Evolutionary conservation across 1,140 invertebrate species (phyloP).

Genomic region (Tetranychus cinnabarinus): DNA sequence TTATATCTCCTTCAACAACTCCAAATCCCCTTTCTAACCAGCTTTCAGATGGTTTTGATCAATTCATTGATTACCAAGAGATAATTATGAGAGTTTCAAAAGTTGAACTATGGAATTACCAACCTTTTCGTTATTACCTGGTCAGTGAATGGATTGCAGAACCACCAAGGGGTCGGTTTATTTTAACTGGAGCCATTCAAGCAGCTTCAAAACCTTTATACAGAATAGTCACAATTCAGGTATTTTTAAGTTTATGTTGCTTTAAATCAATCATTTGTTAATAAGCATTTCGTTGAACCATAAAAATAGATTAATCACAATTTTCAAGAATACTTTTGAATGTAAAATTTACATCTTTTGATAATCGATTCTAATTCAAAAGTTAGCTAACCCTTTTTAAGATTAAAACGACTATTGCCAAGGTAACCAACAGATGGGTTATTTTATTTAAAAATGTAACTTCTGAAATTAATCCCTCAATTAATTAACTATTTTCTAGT

Average conservation of each 20-base stretch:
- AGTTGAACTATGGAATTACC: conserved; percentile 24
- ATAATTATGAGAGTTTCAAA: conserved; percentile 41
- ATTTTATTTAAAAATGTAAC: too few relatives aligned
- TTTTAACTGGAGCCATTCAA: conserved; percentile 4
- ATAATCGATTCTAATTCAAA: too few relatives aligned
- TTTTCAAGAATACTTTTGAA: neutral
- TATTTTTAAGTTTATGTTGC: neutral
- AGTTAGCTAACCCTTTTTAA: too few relatives aligned
- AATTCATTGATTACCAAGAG: conserved; percentile 35
- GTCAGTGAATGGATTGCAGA: conserved; percentile 39
- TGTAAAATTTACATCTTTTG: neutral
- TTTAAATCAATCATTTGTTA: too few relatives aligned
- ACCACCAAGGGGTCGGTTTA: conserved; percentile 17
- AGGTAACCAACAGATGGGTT: too few relatives aligned
- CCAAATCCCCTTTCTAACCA: too few relatives aligned
- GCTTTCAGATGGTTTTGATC: conserved; percentile 22
- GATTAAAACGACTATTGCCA: too few relatives aligned
- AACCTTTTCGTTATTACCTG: conserved; percentile 6
- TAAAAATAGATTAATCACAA: neutral
- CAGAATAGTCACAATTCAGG: conserved; percentile 9
- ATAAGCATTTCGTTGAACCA: too few relatives aligned
- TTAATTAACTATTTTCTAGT: neutral
- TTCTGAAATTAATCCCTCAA: neutral
- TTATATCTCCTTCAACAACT: conserved; percentile 12
- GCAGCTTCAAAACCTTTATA: neutral